Conservation (phyloP, 2,113 vertebrate genomes). For the Pampusana beccarii region DNA sequence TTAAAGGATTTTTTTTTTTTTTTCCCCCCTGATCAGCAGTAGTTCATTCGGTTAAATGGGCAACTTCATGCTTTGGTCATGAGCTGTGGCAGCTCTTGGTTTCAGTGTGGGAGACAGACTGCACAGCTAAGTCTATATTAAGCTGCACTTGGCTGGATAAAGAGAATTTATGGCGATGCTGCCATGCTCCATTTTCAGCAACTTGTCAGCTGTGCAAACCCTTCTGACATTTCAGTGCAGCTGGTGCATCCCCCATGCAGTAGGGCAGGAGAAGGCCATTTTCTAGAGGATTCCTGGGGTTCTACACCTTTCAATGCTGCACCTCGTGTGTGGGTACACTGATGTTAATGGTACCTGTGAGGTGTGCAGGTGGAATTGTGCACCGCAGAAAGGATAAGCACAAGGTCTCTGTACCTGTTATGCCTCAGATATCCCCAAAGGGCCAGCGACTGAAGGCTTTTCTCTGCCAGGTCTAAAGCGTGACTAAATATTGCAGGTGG, state of each 20-base stretch:
- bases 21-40: rapidly evolving
- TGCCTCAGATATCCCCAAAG: not conserved
- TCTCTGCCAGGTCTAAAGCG: not conserved
- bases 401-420: not conserved
- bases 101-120: slow-evolving; percentile 13
- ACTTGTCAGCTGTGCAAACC: slow-evolving; percentile 84
- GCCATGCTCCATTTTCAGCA: slow-evolving; percentile 76
- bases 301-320: not conserved
- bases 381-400: not conserved
- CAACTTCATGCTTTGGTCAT: slow-evolving; percentile 16
- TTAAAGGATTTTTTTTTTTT: not conserved
- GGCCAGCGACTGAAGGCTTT: rapidly evolving
- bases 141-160: slow-evolving; percentile 79
- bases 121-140: slow-evolving; percentile 85
- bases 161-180: slow-evolving; percentile 84
- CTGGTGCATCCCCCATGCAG: slow-evolving; percentile 67
- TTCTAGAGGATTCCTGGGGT: slow-evolving; percentile 39
- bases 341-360: rapidly evolving
- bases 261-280: not conserved
- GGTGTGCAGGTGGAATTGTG: not conserved
- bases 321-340: not conserved
- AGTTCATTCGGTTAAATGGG: not conserved
- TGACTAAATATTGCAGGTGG: rapidly evolving
- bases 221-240: slow-evolving; percentile 88
- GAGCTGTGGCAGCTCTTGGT: slow-evolving; percentile 1